Percentiles rank a stretch among this genome's conserved stretches.
These are phyloP conservation scores for Lota lota DNA, from an alignment of 2,113 vertebrate species.

Conservation along the genomic window DNA sequence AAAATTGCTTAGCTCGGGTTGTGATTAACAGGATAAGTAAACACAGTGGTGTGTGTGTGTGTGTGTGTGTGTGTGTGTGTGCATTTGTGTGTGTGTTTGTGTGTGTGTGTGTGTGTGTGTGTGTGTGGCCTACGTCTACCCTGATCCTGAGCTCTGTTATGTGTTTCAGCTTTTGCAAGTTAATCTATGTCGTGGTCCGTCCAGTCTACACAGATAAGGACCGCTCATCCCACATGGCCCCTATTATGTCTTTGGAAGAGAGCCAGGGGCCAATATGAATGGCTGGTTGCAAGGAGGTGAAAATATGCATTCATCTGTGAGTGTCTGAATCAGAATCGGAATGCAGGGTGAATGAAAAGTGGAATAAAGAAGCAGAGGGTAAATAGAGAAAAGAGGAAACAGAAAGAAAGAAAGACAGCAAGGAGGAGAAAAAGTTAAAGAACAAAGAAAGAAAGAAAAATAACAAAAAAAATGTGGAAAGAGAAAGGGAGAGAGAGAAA, in stretches of 20 bases:
- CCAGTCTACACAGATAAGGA: slow-evolving; percentile 49
- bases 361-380: not conserved
- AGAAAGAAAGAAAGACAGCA: too few relatives aligned
- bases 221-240: slow-evolving; percentile 37
- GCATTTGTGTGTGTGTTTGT: slow-evolving; percentile 4
- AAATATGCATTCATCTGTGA: too few relatives aligned
- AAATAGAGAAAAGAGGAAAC: too few relatives aligned
- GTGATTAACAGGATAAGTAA: slow-evolving; percentile 14
- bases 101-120: slow-evolving; percentile 14
- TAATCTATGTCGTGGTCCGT: slow-evolving; percentile 34
- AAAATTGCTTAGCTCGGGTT: slow-evolving; percentile 15
- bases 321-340: not conserved
- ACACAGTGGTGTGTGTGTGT: too few relatives aligned
- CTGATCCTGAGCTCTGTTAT: slow-evolving; percentile 39
- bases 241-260: slow-evolving; percentile 23
- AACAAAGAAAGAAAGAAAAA: not conserved
- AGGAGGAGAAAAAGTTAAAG: too few relatives aligned
- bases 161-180: slow-evolving; percentile 51
- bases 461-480: not conserved
- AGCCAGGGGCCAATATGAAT: not conserved
- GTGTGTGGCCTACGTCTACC: slow-evolving; percentile 32
- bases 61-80: not conserved
- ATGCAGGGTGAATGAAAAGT: not conserved
- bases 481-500: not conserved
- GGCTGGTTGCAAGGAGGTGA: too few relatives aligned